A percentile compares a stretch with the other conserved stretches of the same genome.
phyloP scores from a whole-genome alignment of 2,888 invertebrate genomes.

The Polydesmus complanatus region DNA sequence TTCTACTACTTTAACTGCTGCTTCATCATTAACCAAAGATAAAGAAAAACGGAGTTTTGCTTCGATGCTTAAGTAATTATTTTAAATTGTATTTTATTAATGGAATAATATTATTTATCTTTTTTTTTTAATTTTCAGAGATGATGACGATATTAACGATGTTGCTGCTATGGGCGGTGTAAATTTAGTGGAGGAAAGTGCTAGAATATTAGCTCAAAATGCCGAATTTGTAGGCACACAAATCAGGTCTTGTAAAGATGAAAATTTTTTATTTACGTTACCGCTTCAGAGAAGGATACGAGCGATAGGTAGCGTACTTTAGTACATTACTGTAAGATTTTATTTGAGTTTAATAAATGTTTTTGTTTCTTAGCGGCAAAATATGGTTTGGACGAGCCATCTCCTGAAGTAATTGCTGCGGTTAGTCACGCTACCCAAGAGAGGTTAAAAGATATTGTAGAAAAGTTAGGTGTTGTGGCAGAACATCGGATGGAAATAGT shows the following conservation, averaged over 20 bases:
- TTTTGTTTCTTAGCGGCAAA: constrained; percentile 37
- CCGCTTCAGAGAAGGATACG: constrained; percentile 50
- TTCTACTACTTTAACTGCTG: background rate
- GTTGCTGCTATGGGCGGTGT: constrained; percentile 99
- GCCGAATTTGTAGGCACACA: constrained; percentile 81
- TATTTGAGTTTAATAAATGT: background rate
- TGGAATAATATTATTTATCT: background rate
- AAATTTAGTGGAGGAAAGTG: constrained; percentile 89
- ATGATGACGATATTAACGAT: constrained; percentile 94
- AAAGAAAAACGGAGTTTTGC: constrained; percentile 52
- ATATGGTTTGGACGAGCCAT: constrained; percentile 69
- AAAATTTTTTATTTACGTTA: constrained; percentile 64
- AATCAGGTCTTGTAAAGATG: constrained; percentile 83
- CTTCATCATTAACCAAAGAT: constrained; percentile 39
- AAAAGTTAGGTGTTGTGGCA: constrained; percentile 80
- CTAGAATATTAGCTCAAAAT: constrained; percentile 71
- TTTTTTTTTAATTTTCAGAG: constrained; percentile 34
- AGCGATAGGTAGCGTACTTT: constrained; percentile 42
- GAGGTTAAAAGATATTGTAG: constrained; percentile 73
- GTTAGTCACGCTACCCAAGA: constrained; percentile 91
- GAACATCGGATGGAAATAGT: constrained; percentile 88
- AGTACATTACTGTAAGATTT: background rate
- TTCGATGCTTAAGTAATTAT: constrained; percentile 16
- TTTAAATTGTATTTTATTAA: background rate
- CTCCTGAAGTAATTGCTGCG: constrained; percentile 70